phyloP scores from a whole-genome alignment of 2,888 invertebrate genomes.

The Drosophila formosana region DNA sequence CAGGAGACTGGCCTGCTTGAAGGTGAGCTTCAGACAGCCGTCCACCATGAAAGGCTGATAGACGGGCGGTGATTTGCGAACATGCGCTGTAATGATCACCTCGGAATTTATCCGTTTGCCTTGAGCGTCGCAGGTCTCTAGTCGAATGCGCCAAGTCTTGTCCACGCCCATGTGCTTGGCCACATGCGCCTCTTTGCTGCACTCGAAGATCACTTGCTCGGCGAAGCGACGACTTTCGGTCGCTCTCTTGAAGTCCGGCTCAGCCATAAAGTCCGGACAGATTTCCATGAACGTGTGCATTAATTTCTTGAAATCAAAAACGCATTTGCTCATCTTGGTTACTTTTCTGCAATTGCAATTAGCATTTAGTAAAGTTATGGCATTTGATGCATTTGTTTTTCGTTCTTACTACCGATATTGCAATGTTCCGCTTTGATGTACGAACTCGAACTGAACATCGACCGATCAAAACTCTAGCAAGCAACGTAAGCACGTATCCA shows the following conservation, averaged over 20 bases:
- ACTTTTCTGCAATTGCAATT: slow-evolving; percentile 14
- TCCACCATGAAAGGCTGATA: slow-evolving; percentile 48
- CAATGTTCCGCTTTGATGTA: neutral
- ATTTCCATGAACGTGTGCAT: slow-evolving; percentile 45
- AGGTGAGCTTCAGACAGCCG: slow-evolving; percentile 47
- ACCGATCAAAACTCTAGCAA: neutral
- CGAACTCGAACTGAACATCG: slow-evolving; percentile 16
- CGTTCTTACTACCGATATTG: neutral
- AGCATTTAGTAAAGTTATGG: neutral
- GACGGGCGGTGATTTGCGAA: slow-evolving; percentile 21
- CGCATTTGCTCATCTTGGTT: slow-evolving; percentile 29
- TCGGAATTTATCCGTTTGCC: neutral
- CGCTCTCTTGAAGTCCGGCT: slow-evolving; percentile 46
- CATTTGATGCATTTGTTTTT: neutral
- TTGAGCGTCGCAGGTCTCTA: slow-evolving; percentile 11
- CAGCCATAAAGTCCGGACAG: slow-evolving; percentile 58
- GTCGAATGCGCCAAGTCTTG: slow-evolving; percentile 31
- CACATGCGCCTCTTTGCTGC: slow-evolving; percentile 49
- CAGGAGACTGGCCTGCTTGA: slow-evolving; percentile 70
- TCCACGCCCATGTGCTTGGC: slow-evolving; percentile 49
- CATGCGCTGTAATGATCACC: slow-evolving; percentile 35
- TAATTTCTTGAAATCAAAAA: slow-evolving; percentile 47
- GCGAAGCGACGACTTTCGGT: slow-evolving; percentile 66
- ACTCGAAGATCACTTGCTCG: slow-evolving; percentile 55
- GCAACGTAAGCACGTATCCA: neutral